These are phyloP conservation scores for Narcine bancroftii DNA, from an alignment of 2,113 vertebrate genomes.

Conservation along the genomic window DNA sequence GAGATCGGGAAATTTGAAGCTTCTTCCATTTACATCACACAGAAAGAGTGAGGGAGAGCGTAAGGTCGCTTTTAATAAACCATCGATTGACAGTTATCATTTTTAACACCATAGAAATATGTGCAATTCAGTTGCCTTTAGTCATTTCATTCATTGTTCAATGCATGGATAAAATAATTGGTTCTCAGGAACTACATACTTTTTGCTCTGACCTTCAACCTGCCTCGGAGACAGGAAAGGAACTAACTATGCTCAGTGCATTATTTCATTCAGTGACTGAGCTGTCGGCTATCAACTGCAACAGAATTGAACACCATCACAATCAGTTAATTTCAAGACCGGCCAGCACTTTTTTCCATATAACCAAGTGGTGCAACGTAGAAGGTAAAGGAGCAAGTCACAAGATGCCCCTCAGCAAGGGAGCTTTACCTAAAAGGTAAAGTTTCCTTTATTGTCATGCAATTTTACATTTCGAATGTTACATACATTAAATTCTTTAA, in stretches of 20 bases:
- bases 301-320: too few species aligned
- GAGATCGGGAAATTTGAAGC: conserved; percentile 14
- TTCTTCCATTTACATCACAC: background rate
- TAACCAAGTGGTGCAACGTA: too few species aligned
- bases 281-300: too few species aligned
- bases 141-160: background rate
- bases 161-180: background rate
- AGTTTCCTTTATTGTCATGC: too few species aligned
- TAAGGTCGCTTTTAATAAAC: background rate
- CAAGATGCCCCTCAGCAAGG: too few species aligned
- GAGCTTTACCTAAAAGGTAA: too few species aligned
- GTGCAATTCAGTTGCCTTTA: background rate
- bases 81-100: background rate
- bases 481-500: too few species aligned
- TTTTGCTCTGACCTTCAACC: background rate
- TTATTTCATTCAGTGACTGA: background rate
- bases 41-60: background rate
- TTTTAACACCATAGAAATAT: background rate
- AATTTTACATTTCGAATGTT: too few species aligned
- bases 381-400: too few species aligned
- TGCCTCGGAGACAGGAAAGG: background rate
- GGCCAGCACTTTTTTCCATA: too few species aligned
- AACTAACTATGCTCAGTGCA: background rate
- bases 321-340: too few species aligned
- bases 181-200: background rate